Evolutionary conservation across 2,113 vertebrate genomes (phyloP), one percentile per base, ranked within the genome.

Genomic region (Archocentrus centrarchus): DNA sequence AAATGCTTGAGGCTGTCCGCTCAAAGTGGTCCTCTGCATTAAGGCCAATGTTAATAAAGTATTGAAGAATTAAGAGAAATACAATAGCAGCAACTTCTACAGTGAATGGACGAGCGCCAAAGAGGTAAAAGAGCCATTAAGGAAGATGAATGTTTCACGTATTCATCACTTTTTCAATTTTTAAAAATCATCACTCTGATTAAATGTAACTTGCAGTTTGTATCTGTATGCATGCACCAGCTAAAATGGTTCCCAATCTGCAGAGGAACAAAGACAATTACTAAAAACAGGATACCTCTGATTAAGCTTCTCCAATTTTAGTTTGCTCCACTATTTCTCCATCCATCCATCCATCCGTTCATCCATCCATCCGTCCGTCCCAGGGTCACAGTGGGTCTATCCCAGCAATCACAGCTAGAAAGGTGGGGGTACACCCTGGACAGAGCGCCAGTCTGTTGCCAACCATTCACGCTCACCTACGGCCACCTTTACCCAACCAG

Each of bases 311-410:
- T 70, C 41, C 11, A 44, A 50, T 30, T 47, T 1, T 13, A 50
- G 14, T 30, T 73, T 73, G 27, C 20, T 17, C 30, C 17, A 53
- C 27, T 53, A 32, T 53, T 53, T 53, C 41, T 68, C 41, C 0
- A n/a, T 24, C 64, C 22, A 68, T 30, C 1, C 64, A 68, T 50
- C 24, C 64, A 2, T 24, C 24, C 24, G 24, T 24, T 24, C 0
- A n/a, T 68, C 41, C 0, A n/a, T 24, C 64, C 0, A 13, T 24
- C 64, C 24, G 50, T 30, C 1, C 64, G 50, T 30, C 24, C 30
- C 30, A 30, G 30, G 41, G 3, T 30, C 24, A 18, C 64, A 50
- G 44, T 68, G 22, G 2, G 0, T 30, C 64, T 50, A 70, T 20
- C 39, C 39, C 41, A 47, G 64, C 22, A 68, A 0, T 68, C 22